Base-by-base conservation (phyloP, 2,888 invertebrate species). In the Carpatolechia fugitivella region DNA sequence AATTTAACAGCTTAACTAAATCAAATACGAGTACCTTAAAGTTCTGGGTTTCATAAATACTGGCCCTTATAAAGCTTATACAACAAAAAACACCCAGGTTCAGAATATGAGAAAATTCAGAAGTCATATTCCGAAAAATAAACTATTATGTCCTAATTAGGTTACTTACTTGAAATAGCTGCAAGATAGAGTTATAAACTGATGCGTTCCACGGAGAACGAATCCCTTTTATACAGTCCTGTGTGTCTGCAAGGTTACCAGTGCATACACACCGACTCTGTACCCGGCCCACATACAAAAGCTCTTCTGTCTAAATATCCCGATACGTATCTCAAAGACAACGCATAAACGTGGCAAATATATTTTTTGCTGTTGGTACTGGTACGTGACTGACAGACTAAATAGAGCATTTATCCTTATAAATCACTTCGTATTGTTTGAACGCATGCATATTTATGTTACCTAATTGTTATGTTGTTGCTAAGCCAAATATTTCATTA, bases 181-280 rank as follows among this genome's bases (percentile, higher is more conserved):
- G 38, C 18, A 18, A 41, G 10, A 20, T 44, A 33, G 30, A 47
- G 13, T 4, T 29, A 31, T 31, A n/a, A 24, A 47, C 29, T 47
- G 47, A 14, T 13, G 47, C 14, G 1, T 8, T 30, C 2, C 29
- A 30, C 47, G 31, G 13, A 30, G 30, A 16, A 13, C 31, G 2
- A 30, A 14, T 24, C 4, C 35, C 35, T 53, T 46, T 33, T 35
- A 35, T 52, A 44, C 35, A 18, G 24, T 44, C 52, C 44, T 18
- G 52, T 44, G 52, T 53, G 44, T 35, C 35, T 3, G 10, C 44
- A 52, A 52, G 52, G 52, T 52, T 44, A 41, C 40, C 13, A 10
- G 14, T 11, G 18, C 40, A 30, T 16, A 40, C 31, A 18, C 24
- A 46, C 24, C 20, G 16, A 11, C 6, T 20, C 8, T 38, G 13